Evolutionary conservation across 2,113 vertebrate genomes (phyloP), one percentile per base, ranked within the genome.

Genomic region (Pedionomus torquatus): DNA sequence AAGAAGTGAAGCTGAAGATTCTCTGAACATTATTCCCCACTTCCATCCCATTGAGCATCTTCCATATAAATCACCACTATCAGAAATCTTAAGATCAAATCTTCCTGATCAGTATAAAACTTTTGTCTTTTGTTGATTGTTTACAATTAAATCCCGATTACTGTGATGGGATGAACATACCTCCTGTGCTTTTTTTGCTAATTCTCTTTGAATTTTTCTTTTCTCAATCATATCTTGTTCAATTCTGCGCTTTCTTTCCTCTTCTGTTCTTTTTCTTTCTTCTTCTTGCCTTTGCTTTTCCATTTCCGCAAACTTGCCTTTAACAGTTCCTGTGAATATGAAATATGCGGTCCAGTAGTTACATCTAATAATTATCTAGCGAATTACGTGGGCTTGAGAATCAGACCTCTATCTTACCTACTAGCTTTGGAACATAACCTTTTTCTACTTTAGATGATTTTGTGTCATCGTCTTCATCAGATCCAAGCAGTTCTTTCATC

Each of bases 251-350:
- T 99, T 99, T 74, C 99, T 98, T 95, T 99, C 99, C 48, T 98
- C 99, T 63, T 99, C 99, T 3, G 83, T 99, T 95, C 98, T 98
- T 97, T 99, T 99, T 95, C 97, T 99, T 95, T 99, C 98, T 87
- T 97, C 99, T 88, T 99, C 99, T 92, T 99, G 98, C 91, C 99
- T 98, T 96, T 99, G 99, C 87, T 99, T 99, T 96, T 99, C 99
- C 99, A 99, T 99, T 98, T 99, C 99, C 76, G 98, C 99, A 98
- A 99, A 99, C 92, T 98, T 99, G 83, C 99, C 99, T 97, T 99
- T 99, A 71, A 99, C 99, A 0, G 99, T 99, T 84, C 99, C 99
- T 99, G 97, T 85, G 90, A 90, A 87, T 8, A 55, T 26, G 83
- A n/a, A 83, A 89, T 3, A n/a, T 44, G 49, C 41, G 44, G 33